Percentiles rank a stretch among this genome's conserved stretches.
phyloP scores from a whole-genome alignment of 2,888 invertebrate genomes.

The Bhutanitis thaidina region DNA sequence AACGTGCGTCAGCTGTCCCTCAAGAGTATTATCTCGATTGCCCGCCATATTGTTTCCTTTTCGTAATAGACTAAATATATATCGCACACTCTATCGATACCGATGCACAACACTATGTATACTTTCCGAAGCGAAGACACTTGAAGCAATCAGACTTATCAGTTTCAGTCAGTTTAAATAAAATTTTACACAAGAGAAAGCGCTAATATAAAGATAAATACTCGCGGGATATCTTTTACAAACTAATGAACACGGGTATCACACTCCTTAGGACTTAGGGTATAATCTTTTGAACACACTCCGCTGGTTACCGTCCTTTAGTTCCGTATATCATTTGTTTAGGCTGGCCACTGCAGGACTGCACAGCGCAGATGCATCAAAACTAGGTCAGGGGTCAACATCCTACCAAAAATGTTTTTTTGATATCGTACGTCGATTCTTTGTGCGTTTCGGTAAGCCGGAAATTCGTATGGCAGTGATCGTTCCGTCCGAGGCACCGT shows the following conservation, averaged over 20 bases:
- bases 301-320: slow-evolving; percentile 29
- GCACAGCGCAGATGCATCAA: slow-evolving; percentile 61
- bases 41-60: slow-evolving; percentile 56
- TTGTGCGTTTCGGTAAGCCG: slow-evolving; percentile 38
- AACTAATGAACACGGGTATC: slow-evolving; percentile 74
- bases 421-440: slow-evolving; percentile 32
- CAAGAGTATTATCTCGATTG: slow-evolving; percentile 49
- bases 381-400: slow-evolving; percentile 69
- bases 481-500: slow-evolving; percentile 40
- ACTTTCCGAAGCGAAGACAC: slow-evolving; percentile 27
- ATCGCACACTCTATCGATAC: slow-evolving; percentile 31
- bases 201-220: slow-evolving; percentile 34
- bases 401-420: slow-evolving; percentile 36
- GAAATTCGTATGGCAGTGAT: slow-evolving; percentile 45
- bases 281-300: slow-evolving; percentile 43
- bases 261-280: slow-evolving; percentile 37
- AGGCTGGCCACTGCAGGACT: slow-evolving; percentile 45
- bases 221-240: slow-evolving; percentile 30
- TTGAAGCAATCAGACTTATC: slow-evolving; percentile 49
- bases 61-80: slow-evolving; percentile 14
- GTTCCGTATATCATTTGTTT: slow-evolving; percentile 32
- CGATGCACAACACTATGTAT: slow-evolving; percentile 26
- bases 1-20: slow-evolving; percentile 65
- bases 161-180: slow-evolving; percentile 50
- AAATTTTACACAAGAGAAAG: slow-evolving; percentile 46